Percentiles rank a stretch among this genome's conserved stretches.
Evolutionary conservation across 1,140 invertebrate species (phyloP).

Genomic region (Diabrotica virgifera): DNA sequence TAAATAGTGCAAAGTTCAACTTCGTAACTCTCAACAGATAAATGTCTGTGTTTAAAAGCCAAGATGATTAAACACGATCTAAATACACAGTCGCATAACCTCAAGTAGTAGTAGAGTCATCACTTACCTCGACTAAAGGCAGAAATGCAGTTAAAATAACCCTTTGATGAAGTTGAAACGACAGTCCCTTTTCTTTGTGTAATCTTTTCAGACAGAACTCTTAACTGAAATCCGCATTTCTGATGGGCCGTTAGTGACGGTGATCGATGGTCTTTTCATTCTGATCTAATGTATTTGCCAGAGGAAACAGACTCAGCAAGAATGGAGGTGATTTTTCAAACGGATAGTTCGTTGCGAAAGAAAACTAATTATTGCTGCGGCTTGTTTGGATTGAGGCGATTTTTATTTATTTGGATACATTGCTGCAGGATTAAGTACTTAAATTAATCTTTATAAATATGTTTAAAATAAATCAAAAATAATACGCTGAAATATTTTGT

Average conservation of each 20-base stretch:
- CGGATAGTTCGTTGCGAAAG: neutral
- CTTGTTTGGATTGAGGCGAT: too few species aligned
- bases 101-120: neutral
- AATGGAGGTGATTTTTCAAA: neutral
- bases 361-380: too few species aligned
- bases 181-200: neutral
- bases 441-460: too few species aligned
- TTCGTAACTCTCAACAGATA: too few species aligned
- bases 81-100: neutral
- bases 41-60: too few species aligned
- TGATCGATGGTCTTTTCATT: neutral
- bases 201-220: conserved; percentile 2
- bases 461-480: too few species aligned
- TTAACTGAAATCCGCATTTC: neutral
- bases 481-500: too few species aligned
- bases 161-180: neutral
- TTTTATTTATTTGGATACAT: too few species aligned
- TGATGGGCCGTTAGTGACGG: neutral
- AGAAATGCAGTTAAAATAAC: neutral
- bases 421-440: too few species aligned
- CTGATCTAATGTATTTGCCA: neutral
- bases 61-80: too few species aligned
- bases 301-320: neutral
- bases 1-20: too few species aligned
- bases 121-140: neutral